Evolutionary conservation across 2,888 invertebrate species (phyloP).

Genomic region (Eilema sororculum): DNA sequence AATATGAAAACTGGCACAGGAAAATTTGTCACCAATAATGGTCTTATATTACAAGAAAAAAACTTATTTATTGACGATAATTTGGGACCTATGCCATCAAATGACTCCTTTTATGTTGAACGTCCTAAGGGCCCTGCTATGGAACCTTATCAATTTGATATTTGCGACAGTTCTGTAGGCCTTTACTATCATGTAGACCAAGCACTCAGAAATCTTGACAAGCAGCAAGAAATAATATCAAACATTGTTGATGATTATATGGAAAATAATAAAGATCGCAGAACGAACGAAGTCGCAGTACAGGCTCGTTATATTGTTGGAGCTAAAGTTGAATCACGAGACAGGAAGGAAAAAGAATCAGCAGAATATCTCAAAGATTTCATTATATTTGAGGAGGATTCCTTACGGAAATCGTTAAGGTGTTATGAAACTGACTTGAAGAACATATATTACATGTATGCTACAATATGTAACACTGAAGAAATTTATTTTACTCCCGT

Average conservation of each 20-base stretch:
- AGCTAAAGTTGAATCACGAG: conserved; percentile 41
- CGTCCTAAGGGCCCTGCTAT: neutral
- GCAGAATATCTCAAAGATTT: conserved; percentile 56
- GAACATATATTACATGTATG: conserved; percentile 84
- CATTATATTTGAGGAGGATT: conserved; percentile 76
- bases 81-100: conserved; percentile 59
- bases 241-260: conserved; percentile 69
- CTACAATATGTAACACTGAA: conserved; percentile 76
- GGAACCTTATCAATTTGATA: conserved; percentile 66
- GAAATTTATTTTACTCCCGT: conserved; percentile 73
- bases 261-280: conserved; percentile 55
- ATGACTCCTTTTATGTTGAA: conserved; percentile 39
- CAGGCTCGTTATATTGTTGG: conserved; percentile 2
- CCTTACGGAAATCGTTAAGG: conserved; percentile 77
- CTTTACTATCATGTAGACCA: conserved; percentile 78
- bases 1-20: conserved; percentile 88
- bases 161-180: conserved; percentile 75
- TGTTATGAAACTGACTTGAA: conserved; percentile 81
- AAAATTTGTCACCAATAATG: conserved; percentile 85
- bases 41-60: conserved; percentile 78
- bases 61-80: conserved; percentile 85
- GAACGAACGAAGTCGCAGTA: conserved; percentile 7
- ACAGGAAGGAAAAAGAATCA: conserved; percentile 21
- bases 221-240: conserved; percentile 61
- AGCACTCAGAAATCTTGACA: conserved; percentile 73